phyloP scores from a whole-genome alignment of 2,797 vertebrate genomes.

The Diplodus puntazzo region DNA sequence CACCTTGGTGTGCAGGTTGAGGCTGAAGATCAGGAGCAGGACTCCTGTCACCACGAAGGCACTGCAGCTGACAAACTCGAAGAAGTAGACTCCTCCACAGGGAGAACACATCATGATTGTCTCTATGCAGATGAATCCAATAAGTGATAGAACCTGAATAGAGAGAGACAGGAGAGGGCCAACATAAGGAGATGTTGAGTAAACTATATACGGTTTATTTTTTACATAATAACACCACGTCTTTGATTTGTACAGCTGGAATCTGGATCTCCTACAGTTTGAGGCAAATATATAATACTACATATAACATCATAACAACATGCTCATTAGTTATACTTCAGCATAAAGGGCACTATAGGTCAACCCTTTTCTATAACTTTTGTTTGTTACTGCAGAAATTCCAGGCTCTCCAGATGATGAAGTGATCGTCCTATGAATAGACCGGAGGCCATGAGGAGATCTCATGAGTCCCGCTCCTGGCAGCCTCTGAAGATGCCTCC shows the following conservation, averaged over 20 bases:
- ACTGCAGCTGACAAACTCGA: constrained; percentile 99
- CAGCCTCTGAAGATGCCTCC: constrained; percentile 55
- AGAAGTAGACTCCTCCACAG: constrained; percentile 97
- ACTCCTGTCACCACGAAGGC: constrained; percentile 94
- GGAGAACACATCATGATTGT: constrained; percentile 96
- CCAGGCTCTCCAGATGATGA: constrained; percentile 57
- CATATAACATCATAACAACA: neutral
- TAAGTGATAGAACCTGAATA: constrained; percentile 90
- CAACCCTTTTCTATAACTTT: constrained; percentile 16
- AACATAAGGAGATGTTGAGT: constrained; percentile 3
- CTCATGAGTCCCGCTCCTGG: constrained; percentile 60
- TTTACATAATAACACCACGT: neutral
- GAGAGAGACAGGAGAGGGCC: constrained; percentile 10
- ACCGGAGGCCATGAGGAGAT: constrained; percentile 53
- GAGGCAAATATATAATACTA: too few species aligned
- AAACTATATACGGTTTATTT: neutral
- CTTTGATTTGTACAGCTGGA: neutral
- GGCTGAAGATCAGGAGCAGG: constrained; percentile 93
- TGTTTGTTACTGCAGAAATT: constrained; percentile 39
- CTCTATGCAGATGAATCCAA: constrained; percentile 97
- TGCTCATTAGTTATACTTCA: neutral
- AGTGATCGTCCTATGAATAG: constrained; percentile 66
- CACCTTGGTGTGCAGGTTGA: constrained; percentile 94
- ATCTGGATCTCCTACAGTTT: neutral
- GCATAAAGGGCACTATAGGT: constrained; percentile 19